phyloP scores from a whole-genome alignment of 2,113 vertebrate species.

The Aegotheles bennettii region DNA sequence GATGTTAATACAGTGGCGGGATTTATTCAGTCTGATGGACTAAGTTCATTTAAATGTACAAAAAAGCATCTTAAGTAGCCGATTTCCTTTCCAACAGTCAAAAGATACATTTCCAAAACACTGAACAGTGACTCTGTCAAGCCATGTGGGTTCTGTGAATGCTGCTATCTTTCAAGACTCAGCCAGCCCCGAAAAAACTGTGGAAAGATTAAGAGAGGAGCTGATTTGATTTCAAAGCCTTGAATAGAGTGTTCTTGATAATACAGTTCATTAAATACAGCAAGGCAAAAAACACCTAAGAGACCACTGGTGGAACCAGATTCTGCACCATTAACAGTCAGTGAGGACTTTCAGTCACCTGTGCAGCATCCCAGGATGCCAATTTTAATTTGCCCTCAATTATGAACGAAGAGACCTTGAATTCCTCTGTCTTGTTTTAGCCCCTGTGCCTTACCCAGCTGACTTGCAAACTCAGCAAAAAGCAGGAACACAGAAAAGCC shows the following conservation, averaged over 20 bases:
- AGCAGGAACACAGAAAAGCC: neutral
- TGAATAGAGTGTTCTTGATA: conserved; percentile 13
- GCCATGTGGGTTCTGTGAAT: neutral
- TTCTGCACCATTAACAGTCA: neutral
- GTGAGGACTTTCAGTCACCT: neutral
- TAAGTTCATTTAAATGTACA: conserved; percentile 74
- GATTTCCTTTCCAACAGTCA: conserved; percentile 66
- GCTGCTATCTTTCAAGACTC: conserved; percentile 32
- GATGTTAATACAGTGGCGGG: conserved; percentile 62
- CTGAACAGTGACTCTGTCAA: conserved; percentile 30
- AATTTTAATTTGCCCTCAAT: neutral
- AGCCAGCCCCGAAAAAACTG: neutral
- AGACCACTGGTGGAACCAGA: neutral
- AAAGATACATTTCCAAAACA: conserved; percentile 49
- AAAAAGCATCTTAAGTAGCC: conserved; percentile 68
- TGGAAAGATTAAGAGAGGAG: conserved; percentile 9
- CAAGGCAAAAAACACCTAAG: neutral
- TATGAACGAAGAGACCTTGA: neutral
- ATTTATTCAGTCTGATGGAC: conserved; percentile 58
- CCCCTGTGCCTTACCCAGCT: neutral
- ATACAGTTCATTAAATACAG: conserved; percentile 13
- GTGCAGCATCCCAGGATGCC: neutral
- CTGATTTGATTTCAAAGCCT: conserved; percentile 52
- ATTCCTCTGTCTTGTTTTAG: neutral
- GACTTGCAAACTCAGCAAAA: neutral